Base-by-base conservation (phyloP, 1,140 invertebrate species). In the Popillia japonica region DNA sequence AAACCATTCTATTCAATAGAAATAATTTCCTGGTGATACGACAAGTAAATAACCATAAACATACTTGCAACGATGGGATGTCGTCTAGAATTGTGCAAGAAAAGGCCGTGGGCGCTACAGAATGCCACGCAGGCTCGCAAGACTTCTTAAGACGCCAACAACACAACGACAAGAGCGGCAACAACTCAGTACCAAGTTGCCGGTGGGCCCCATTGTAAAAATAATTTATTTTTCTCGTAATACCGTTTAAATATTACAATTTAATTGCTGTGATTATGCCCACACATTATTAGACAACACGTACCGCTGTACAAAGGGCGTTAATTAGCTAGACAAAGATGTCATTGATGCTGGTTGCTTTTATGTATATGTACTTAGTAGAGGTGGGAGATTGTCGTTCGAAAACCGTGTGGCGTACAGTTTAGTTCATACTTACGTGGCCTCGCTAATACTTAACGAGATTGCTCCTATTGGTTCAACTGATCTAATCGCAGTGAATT, bases 181-280 rank as follows among this genome's bases (percentile, higher is more conserved):
- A 55, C 48, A 55, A 55, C n/a, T n/a, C 14, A 55, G 17, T 6
- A 55, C 48, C 11, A 17, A 17, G 48, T 55, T 55, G 48, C 48
- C 48, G 48, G 48, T 55, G 48, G 48, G 48, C 48, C 6, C 48
- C 14, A 55, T 55, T 55, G 48, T 55, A 17, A 17, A 55, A 55
- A 55, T 55, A 55, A 55, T 55, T 55, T 55, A 55, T 55, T 55
- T 55, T 55, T 55, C 48, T 14, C 48, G 11, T 55, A 17, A 17
- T 55, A 55, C 17, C 48, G 48, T 55, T 55, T 55, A 55, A 55
- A 55, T 55, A 55, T 55, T 55, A 55, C 48, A 55, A 55, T 55
- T 55, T 55, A 55, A 55, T 55, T 55, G 48, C 48, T 14, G 14
- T 17, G 48, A 55, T 55, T 55, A 55, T 55, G 48, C 48, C 48